phyloP scores from a whole-genome alignment of 2,888 invertebrate genomes.

The Blomia tropicalis region DNA sequence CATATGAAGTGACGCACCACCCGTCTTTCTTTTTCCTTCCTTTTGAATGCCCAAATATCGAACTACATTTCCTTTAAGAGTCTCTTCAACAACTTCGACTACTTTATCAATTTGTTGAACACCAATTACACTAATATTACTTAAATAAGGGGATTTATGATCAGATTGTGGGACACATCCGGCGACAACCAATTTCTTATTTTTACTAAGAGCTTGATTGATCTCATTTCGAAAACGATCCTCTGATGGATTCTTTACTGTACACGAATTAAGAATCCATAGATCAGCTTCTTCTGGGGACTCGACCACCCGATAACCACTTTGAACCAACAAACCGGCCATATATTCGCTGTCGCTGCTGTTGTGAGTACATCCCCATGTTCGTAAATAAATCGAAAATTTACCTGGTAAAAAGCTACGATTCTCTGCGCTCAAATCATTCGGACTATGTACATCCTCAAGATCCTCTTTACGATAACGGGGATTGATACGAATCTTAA shows the following conservation, averaged over 20 bases:
- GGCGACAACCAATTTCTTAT: constrained; percentile 78
- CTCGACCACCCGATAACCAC: constrained; percentile 68
- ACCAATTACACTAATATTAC: constrained; percentile 81
- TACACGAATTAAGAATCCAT: constrained; percentile 92
- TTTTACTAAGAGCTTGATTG: constrained; percentile 50
- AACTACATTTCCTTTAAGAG: constrained; percentile 71
- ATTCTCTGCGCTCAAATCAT: not conserved
- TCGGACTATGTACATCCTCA: not conserved
- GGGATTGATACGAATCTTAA: not conserved
- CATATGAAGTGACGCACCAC: constrained; percentile 67
- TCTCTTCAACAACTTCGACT: constrained; percentile 93
- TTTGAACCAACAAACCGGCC: constrained; percentile 78
- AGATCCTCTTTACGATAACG: not conserved
- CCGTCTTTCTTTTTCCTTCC: constrained; percentile 53
- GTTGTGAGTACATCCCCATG: constrained; percentile 97
- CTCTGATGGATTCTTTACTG: constrained; percentile 92
- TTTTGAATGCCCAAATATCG: constrained; percentile 66
- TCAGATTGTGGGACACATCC: constrained; percentile 90
- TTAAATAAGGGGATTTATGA: constrained; percentile 40
- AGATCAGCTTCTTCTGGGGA: constrained; percentile 66
- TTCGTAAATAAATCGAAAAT: constrained; percentile 55
- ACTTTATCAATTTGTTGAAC: constrained; percentile 96
- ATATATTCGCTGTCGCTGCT: constrained; percentile 96
- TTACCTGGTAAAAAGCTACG: constrained; percentile 12
- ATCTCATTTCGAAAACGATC: constrained; percentile 76